Evolutionary conservation across 2,888 invertebrate species (phyloP).

Genomic region (Agriopis marginaria): DNA sequence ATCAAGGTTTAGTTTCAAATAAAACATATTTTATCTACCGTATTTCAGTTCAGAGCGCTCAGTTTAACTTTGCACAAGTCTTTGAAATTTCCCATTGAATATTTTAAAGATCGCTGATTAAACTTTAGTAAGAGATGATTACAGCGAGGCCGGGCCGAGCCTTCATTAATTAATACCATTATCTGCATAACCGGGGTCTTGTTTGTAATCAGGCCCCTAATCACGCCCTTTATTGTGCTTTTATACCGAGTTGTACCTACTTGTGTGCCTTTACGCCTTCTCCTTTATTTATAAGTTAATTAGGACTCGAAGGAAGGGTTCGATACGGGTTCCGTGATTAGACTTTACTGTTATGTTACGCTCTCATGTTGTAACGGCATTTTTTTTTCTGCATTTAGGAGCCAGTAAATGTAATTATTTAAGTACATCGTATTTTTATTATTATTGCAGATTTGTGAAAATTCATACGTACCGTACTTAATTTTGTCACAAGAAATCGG

Average conservation of each 20-base stretch:
- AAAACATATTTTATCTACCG: no score
- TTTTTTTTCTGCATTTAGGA: background rate
- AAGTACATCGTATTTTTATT: no score
- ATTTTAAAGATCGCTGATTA: slow-evolving; percentile 27
- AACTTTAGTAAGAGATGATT: slow-evolving; percentile 33
- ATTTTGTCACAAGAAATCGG: no score
- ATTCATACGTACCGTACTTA: no score
- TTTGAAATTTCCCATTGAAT: slow-evolving; percentile 22
- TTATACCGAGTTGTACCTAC: slow-evolving; percentile 35
- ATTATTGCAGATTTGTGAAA: no score
- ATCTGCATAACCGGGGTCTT: slow-evolving; percentile 41
- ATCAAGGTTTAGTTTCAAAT: no score
- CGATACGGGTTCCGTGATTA: slow-evolving; percentile 30
- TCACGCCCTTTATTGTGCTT: slow-evolving; percentile 45
- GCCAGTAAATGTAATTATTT: background rate
- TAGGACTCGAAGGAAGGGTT: slow-evolving; percentile 41
- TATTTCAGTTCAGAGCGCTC: background rate
- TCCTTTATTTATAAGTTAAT: slow-evolving; percentile 48
- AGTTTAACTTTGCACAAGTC: background rate
- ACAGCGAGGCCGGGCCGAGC: slow-evolving; percentile 13
- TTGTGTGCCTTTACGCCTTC: slow-evolving; percentile 36
- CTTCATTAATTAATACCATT: slow-evolving; percentile 43
- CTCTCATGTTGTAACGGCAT: background rate
- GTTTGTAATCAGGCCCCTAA: slow-evolving; percentile 48
- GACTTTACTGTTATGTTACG: slow-evolving; percentile 36